Base-by-base conservation (phyloP, 2,888 invertebrate species). In the Acleris literana region DNA sequence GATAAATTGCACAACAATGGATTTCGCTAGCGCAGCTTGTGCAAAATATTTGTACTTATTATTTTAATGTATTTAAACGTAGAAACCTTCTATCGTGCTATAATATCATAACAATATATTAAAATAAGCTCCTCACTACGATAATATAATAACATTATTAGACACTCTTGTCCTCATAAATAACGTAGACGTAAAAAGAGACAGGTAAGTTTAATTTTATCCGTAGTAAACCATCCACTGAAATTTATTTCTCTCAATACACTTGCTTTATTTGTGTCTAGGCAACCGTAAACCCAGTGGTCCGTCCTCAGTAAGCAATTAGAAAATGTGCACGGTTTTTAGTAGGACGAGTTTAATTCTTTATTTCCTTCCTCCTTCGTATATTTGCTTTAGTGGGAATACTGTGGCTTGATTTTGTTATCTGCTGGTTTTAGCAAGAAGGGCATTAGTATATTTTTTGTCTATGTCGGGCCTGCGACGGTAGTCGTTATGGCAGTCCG, bases 1-100 rank as follows among this genome's bases (percentile, higher is more conserved):
- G 72, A 84, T 84, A 85, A 85, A 89, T 88, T 83, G 83, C 75
- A 77, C 82, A 77, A 76, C 84, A 86, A 87, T 85, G 80, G 85
- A 86, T 88, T 82, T 80, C 78, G 70, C 65, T 70, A 72, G 76
- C 77, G 75, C 84, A 84, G 84, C 81, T 79, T 82, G 82, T 72
- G 71, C 75, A 79, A 80, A 84, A 73, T 83, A 44, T 65, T 61
- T 55, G 29, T 6, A 20, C 33, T 51, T 55, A 43, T 55, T 80
- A 82, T 84, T 33, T 33, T 33, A 33, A 33, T 82, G 82, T 83
- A 81, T 81, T 48, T 51, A 61, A 67, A 9, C 56, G 51, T n/a
- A 20, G 16, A 17, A 39, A 39, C 39, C 39, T 39, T 4, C 2
- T 39, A 39, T 9, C 39, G 39, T 39, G 0, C 13, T 39, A 13